These are phyloP conservation scores for Mus minutoides DNA, from an alignment of 2,797 vertebrate species.

Conservation along the genomic window DNA sequence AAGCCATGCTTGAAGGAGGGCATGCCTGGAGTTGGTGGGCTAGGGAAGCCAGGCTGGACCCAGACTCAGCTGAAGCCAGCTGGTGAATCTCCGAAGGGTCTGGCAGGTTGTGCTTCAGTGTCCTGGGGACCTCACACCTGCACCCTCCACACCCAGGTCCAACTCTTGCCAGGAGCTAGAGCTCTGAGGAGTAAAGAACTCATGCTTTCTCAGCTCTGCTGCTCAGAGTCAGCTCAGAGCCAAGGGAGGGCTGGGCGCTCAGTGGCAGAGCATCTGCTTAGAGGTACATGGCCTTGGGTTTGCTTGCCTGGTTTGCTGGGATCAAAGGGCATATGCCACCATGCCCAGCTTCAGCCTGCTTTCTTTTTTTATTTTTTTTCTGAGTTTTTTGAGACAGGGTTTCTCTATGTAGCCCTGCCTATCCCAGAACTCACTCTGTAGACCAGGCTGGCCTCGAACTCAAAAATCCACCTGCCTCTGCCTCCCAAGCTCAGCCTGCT, in stretches of 20 bases:
- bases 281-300: background rate
- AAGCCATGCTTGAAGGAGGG: background rate
- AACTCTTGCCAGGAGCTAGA: background rate
- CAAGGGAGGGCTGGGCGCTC: background rate
- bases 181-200: background rate
- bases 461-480: too few species aligned
- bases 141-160: background rate
- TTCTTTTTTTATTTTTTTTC: too few species aligned
- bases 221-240: background rate
- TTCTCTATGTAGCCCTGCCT: too few species aligned
- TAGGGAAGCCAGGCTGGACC: background rate
- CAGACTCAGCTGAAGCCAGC: background rate
- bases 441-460: too few species aligned
- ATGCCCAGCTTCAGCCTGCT: background rate
- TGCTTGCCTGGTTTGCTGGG: background rate
- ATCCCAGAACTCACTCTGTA: too few species aligned
- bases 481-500: too few species aligned
- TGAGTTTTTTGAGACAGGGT: too few species aligned
- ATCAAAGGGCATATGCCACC: background rate
- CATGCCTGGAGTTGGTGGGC: too few species aligned
- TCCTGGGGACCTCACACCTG: background rate
- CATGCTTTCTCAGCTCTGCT: background rate
- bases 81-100: background rate
- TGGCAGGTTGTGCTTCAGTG: background rate
- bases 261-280: background rate